These are phyloP conservation scores for Enteromius treurensis DNA, from an alignment of 2,797 vertebrate genomes.

Conservation along the genomic window DNA sequence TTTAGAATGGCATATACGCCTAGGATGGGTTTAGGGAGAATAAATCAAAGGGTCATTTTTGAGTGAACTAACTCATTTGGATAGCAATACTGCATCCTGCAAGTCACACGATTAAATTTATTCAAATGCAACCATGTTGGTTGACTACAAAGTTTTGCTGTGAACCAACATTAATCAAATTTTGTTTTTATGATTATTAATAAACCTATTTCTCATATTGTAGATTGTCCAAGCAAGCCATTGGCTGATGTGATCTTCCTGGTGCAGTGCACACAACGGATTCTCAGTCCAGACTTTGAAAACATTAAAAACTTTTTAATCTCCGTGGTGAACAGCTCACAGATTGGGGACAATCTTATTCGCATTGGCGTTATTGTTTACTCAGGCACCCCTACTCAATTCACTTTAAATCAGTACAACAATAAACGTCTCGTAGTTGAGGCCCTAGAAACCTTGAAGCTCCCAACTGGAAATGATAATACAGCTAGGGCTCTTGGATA, in stretches of 20 bases:
- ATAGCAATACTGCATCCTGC: background rate
- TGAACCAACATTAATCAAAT: conserved; percentile 1
- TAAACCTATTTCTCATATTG: conserved; percentile 7
- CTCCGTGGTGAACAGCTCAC: conserved; percentile 76
- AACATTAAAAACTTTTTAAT: conserved; percentile 79
- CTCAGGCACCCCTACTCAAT: conserved; percentile 60
- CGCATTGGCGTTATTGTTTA: conserved; percentile 78
- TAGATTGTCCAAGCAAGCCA: conserved; percentile 78
- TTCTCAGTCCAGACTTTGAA: conserved; percentile 65
- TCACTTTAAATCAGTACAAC: conserved; percentile 67
- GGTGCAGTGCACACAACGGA: conserved; percentile 76
- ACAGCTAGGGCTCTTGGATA: conserved; percentile 76
- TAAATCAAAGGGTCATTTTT: background rate
- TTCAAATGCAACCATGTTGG: background rate
- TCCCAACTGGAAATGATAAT: conserved; percentile 63
- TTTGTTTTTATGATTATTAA: background rate
- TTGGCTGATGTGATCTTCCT: conserved; percentile 84
- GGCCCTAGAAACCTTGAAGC: conserved; percentile 68
- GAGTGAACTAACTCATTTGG: background rate
- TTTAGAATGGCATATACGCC: no score
- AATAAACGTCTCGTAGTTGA: conserved; percentile 66
- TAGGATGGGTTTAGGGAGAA: background rate
- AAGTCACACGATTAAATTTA: background rate
- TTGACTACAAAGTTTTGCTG: background rate
- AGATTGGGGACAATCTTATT: conserved; percentile 72